Evolutionary conservation across 2,797 vertebrate genomes (phyloP).

Genomic region (Argya squamiceps): DNA sequence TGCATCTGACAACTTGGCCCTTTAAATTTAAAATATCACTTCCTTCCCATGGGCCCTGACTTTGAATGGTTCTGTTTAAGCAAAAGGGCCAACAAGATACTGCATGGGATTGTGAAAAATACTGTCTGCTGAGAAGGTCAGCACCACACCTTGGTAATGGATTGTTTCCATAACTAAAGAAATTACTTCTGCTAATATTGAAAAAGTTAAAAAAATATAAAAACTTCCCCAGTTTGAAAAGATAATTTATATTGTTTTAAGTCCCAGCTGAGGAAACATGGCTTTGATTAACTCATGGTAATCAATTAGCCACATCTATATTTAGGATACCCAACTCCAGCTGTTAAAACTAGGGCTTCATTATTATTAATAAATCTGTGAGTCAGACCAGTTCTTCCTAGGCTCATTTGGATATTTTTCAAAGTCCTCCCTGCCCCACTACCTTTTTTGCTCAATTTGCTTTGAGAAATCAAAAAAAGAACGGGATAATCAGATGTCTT

Average conservation of each 20-base stretch:
- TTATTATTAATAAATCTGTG: slow-evolving; percentile 45
- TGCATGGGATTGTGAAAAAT: not conserved
- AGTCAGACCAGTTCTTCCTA: slow-evolving; percentile 1
- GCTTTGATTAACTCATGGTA: slow-evolving; percentile 22
- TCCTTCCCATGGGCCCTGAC: not conserved
- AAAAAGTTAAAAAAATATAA: not conserved
- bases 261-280: slow-evolving; percentile 29
- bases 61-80: not conserved
- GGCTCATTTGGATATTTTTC: not conserved
- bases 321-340: slow-evolving; percentile 45
- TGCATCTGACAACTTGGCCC: not conserved
- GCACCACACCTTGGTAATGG: not conserved
- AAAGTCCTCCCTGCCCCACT: not conserved
- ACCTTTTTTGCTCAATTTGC: not conserved
- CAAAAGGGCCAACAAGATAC: not conserved
- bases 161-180: not conserved
- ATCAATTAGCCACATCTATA: slow-evolving; percentile 50
- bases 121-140: not conserved
- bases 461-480: slow-evolving; percentile 8
- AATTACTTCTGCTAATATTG: not conserved
- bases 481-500: not conserved
- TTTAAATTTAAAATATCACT: slow-evolving; percentile 30
- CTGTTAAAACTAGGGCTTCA: slow-evolving; percentile 25
- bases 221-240: slow-evolving; percentile 10
- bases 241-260: slow-evolving; percentile 43